Base-by-base conservation (phyloP, 2,797 vertebrate genomes). In the Silurus aristotelis region DNA sequence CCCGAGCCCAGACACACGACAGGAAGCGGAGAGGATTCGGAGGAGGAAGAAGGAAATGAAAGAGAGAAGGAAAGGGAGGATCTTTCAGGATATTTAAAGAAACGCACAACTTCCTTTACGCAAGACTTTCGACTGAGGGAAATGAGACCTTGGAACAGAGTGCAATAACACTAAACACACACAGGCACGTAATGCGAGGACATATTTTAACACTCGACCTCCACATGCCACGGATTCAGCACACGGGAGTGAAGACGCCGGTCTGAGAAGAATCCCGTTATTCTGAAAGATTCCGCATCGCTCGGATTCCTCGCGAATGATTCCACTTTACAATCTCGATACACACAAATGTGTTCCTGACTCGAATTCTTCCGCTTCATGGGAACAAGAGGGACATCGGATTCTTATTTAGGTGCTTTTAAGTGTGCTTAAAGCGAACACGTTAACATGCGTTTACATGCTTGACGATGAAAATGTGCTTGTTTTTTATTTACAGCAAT, bases 71-170 rank as follows among this genome's bases (percentile, higher is more conserved):
- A 25, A 56, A 58, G 56, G 52, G 78, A 20, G 31, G 58, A 79
- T 43, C 55, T 20, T 58, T 38, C 75, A 14, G 76, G 75, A 15
- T 87, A 64, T 84, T 79, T 83, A 83, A 85, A 84, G 86, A n/a
- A 79, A 58, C 10, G 13, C 19, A 38, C 25, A 13, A 43, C 72
- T n/a, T 43, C 56, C 86, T 84, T 60, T 78, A 38, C 17, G 20
- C 13, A 56, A 48, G 14, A 46, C 46, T 46, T 25, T 83, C 3
- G 7, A 9, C 67, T 13, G 4, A 27, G 12, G 17, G 48, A 58
- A 15, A 76, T 76, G 27, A 60, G 17, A 20, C 56, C 55, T 77
- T 56, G 48, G 72, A 75, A 75, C 48, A 76, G 73, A 19, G 73
- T 2, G 6, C 25, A 76, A 31, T 5, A 31, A 10, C 52, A 27